Conservation (phyloP, 1,140 invertebrate genomes). For the Drosophila nigromelanica region DNA sequence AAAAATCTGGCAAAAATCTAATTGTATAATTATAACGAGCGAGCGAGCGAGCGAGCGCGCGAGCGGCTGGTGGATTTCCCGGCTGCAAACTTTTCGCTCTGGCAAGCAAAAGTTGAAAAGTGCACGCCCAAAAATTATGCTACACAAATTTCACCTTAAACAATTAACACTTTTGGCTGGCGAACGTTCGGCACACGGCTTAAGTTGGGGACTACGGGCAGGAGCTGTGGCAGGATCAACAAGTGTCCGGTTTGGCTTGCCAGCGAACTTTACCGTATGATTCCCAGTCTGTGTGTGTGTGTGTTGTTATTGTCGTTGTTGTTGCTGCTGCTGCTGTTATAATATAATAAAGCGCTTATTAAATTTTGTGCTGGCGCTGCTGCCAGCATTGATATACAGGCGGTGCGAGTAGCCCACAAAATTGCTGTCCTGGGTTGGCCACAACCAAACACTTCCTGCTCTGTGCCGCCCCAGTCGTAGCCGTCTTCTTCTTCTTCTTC, state of each 20-base stretch:
- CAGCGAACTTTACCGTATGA: conserved; percentile 42
- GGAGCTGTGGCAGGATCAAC: conserved; percentile 25
- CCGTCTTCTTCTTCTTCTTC: conserved; percentile 20
- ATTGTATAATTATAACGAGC: conserved; percentile 23
- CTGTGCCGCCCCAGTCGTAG: conserved; percentile 24
- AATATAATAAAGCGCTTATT: conserved; percentile 76
- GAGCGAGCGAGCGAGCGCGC: neutral
- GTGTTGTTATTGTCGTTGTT: conserved; percentile 37
- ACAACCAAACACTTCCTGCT: conserved; percentile 59
- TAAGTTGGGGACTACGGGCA: neutral
- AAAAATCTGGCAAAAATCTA: conserved; percentile 49
- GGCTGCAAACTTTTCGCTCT: conserved; percentile 25
- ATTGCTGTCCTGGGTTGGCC: conserved; percentile 64
- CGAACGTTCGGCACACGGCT: neutral
- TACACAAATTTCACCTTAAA: conserved; percentile 55
- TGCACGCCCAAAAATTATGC: conserved; percentile 34
- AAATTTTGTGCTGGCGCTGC: conserved; percentile 52
- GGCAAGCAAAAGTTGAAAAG: conserved; percentile 17
- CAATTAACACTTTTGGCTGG: conserved; percentile 61
- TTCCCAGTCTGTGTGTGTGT: conserved; percentile 20
- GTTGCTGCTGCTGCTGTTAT: conserved; percentile 43
- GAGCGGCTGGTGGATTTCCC: neutral
- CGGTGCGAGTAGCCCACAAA: conserved; percentile 59
- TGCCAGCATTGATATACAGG: conserved; percentile 52
- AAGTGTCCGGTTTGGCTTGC: conserved; percentile 39